Evolutionary conservation across 2,113 vertebrate species (phyloP), one percentile per base, ranked within the genome.

Genomic region (Larimichthys polyactis): DNA sequence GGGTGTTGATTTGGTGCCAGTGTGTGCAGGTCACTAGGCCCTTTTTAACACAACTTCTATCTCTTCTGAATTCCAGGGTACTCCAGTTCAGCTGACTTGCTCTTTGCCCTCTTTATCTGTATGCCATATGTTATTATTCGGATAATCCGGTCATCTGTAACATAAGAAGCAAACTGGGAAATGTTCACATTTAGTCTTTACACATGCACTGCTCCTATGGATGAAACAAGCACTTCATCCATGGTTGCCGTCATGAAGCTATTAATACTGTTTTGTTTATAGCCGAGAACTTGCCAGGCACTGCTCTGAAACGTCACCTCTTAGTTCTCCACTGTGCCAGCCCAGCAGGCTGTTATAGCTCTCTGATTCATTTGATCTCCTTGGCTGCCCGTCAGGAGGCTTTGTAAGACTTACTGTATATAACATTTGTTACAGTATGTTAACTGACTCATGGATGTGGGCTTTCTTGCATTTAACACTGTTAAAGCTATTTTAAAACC

Each of bases 61-160:
- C 90, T 86, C 1, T 54, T 78, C 79, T 71, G 11, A 17, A 60
- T 69, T 66, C 36, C 81, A 49, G 70, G 43, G 4, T 8, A 40
- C n/a, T 66, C 60, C n/a, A 60, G 83, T 82, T 81, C 27, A 52
- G 20, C 46, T 71, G 11, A 57, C 58, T 75, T 55, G 84, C 70
- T 68, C 90, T 93, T 91, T 90, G 90, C 71, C 81, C 92, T 82
- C 63, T 81, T 84, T 90, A 90, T 90, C 78, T 69, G 11, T 48
- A 40, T 51, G 71, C 57, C 55, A 32, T 8, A 19, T 78, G 74
- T 78, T 55, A 80, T 81, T 77, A n/a, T 78, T 44, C 63, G 65
- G 60, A 67, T 85, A 82, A 75, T 14, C 67, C 11, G 48, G 78
- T 78, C 62, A 64, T 69, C 68, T 79, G 12, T 55, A 65, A 84